Percentiles rank a stretch among this genome's conserved stretches.
These are phyloP conservation scores for Turritopsis dohrnii DNA, from an alignment of 30 jellyfish, hydroid and myxozoan genomes.

Conservation along the genomic window DNA sequence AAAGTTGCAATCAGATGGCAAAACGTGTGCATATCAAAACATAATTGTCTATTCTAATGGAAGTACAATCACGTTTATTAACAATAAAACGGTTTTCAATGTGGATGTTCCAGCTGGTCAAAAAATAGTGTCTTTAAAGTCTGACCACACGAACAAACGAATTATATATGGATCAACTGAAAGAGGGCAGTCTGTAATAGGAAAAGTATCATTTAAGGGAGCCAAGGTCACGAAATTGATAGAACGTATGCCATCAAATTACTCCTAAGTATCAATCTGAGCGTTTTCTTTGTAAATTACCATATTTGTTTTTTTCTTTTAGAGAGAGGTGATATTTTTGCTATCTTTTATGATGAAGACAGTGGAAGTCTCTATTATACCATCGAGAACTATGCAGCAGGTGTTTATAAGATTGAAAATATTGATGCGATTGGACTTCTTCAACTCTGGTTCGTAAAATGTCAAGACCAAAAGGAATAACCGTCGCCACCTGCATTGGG, in stretches of 20 bases:
- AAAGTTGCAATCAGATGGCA: neutral
- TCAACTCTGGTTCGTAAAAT: neutral
- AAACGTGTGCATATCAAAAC: neutral
- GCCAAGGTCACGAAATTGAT: neutral
- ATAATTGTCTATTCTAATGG: neutral
- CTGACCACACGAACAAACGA: neutral
- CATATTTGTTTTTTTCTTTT: too few species aligned
- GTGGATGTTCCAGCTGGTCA: neutral
- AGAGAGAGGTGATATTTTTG: neutral
- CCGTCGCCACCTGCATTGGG: neutral
- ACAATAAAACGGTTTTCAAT: neutral
- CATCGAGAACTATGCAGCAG: neutral
- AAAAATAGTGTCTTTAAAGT: neutral
- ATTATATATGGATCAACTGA: neutral
- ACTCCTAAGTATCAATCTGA: neutral
- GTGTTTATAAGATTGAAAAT: neutral
- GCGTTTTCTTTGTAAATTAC: too few species aligned
- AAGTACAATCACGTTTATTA: neutral
- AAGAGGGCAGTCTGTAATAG: neutral
- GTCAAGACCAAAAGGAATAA: neutral
- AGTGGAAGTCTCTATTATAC: neutral
- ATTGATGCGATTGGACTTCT: neutral
- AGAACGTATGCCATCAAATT: neutral
- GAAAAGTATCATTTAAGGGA: neutral
- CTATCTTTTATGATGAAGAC: neutral